Conservation (phyloP, 2,888 invertebrate genomes). For the Stegophylla sp. region DNA sequence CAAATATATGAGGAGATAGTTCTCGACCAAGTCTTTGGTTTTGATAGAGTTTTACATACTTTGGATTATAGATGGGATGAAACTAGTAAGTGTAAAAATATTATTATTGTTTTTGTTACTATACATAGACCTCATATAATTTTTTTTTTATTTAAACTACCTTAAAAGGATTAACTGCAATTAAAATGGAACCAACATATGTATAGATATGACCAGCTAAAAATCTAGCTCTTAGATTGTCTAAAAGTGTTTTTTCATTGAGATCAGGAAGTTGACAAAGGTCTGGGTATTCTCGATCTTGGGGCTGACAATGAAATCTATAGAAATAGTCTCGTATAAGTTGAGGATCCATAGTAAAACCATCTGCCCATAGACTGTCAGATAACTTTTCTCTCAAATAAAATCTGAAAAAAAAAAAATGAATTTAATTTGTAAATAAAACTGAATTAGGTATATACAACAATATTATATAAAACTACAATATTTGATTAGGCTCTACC, state of each 20-base stretch:
- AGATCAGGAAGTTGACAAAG: slow-evolving; percentile 93
- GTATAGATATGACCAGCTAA: slow-evolving; percentile 93
- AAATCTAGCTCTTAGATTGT: slow-evolving; percentile 88
- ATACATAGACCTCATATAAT: background rate
- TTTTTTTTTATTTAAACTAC: no score
- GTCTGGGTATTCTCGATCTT: slow-evolving; percentile 93
- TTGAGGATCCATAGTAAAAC: slow-evolving; percentile 88
- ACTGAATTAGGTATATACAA: slow-evolving; percentile 27
- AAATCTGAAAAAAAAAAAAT: slow-evolving; percentile 71
- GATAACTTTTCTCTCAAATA: slow-evolving; percentile 86
- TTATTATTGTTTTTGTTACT: background rate
- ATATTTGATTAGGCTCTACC: slow-evolving; percentile 64
- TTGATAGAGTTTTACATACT: slow-evolving; percentile 94
- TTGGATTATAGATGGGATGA: slow-evolving; percentile 97
- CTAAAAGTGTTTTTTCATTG: slow-evolving; percentile 89
- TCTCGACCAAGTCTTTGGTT: slow-evolving; percentile 86
- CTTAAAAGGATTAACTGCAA: slow-evolving; percentile 91
- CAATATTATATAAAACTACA: no score
- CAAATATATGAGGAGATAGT: slow-evolving; percentile 95
- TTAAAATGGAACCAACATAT: slow-evolving; percentile 92
- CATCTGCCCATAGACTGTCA: slow-evolving; percentile 85
- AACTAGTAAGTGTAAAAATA: slow-evolving; percentile 69
- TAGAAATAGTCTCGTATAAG: slow-evolving; percentile 91
- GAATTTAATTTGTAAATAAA: background rate
- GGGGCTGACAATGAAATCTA: slow-evolving; percentile 87